A percentile compares a stretch with the other conserved stretches of the same genome.
phyloP scores from a whole-genome alignment of 1,140 invertebrate species.

The Panulirus ornatus region DNA sequence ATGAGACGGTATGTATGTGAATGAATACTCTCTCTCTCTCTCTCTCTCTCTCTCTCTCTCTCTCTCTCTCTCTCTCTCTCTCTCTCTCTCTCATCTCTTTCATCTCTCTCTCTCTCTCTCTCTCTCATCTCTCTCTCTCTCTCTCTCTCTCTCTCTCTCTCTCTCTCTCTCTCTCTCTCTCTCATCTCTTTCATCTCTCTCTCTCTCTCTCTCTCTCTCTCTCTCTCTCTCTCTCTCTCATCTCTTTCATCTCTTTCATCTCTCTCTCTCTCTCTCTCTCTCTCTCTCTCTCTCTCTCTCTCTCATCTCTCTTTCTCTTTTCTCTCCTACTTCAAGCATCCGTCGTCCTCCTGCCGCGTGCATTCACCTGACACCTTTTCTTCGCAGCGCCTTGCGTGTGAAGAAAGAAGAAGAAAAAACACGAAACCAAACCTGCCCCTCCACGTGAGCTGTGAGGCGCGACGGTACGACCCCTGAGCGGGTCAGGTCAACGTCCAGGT shows the following conservation, averaged over 20 bases:
- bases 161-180: not conserved
- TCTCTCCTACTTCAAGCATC: not conserved
- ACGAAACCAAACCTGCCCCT: too few relatives aligned
- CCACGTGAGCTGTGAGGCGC: too few relatives aligned
- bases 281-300: not conserved
- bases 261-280: not conserved
- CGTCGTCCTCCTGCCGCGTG: not conserved
- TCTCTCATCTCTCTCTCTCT: not conserved
- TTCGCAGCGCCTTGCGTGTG: too few relatives aligned
- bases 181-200: not conserved
- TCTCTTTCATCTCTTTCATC: not conserved
- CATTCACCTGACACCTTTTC: too few relatives aligned
- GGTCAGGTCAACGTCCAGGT: too few relatives aligned
- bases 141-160: not conserved
- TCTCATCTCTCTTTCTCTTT: too few relatives aligned
- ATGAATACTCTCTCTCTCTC: slow-evolving; percentile 1
- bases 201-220: not conserved
- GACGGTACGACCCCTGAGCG: too few relatives aligned
- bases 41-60: slow-evolving; percentile 25
- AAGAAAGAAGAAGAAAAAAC: too few relatives aligned
- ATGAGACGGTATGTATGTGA: too few relatives aligned
- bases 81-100: too few relatives aligned
- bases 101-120: too few relatives aligned
- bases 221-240: not conserved
- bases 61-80: not conserved